Conservation (phyloP, 35 echinoderm and acorn worm species). For the Holothuria glaberrima region DNA sequence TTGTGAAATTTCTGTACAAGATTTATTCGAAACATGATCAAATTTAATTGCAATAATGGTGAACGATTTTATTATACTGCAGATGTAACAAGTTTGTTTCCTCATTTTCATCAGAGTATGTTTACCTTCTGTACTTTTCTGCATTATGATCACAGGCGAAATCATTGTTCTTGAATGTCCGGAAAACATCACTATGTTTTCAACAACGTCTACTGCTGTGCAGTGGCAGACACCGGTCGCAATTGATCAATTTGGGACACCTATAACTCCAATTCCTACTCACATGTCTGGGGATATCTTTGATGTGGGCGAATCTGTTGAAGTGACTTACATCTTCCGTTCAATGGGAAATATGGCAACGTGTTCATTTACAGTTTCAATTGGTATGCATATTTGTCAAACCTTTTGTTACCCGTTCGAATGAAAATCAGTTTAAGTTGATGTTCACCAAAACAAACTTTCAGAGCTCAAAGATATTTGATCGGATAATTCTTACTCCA, state of each 20-base stretch:
- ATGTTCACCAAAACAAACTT: background rate
- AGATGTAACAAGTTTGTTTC: too few species aligned
- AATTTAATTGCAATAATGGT: too few species aligned
- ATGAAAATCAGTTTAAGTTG: too few species aligned
- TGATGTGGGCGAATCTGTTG: background rate
- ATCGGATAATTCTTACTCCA: background rate
- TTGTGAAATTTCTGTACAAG: too few species aligned
- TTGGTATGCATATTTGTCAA: background rate
- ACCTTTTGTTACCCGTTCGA: background rate
- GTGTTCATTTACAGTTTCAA: background rate
- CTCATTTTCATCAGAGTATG: too few species aligned
- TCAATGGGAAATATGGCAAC: background rate
- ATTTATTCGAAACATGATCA: too few species aligned
- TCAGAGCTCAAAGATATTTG: background rate
- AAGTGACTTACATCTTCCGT: background rate
- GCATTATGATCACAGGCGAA: background rate
- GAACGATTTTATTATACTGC: too few species aligned
- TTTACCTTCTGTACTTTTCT: background rate
- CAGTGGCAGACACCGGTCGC: background rate
- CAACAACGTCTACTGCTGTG: background rate
- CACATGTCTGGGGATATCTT: conserved; percentile 13
- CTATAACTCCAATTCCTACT: background rate
- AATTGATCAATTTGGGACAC: background rate
- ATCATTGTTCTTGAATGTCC: background rate
- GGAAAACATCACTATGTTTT: background rate